Evolutionary conservation across 2,888 invertebrate genomes (phyloP), one percentile per base, ranked within the genome.

Genomic region (Plebejus melissa): DNA sequence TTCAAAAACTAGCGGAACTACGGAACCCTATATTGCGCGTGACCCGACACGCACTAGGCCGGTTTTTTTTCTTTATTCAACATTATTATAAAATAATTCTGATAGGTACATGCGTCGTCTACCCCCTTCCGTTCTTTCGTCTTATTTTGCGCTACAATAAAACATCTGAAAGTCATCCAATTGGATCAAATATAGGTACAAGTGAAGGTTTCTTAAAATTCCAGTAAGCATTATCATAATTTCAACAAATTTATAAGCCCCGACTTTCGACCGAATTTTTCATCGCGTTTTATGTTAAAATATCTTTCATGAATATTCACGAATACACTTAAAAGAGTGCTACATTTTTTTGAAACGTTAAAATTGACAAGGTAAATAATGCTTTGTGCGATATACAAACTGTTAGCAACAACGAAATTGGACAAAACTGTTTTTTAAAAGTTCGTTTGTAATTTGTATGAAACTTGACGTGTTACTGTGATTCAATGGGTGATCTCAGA

Each of bases 261-360:
- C 54, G 54, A 72, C 50, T 32, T 32, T 50, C 50, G 46, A 32
- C 72, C 50, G 54, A 75, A 57, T 77, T 79, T 77, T 78, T 76
- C 76, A 78, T 76, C 76, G 76, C 75, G 78, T 77, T 79, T 76
- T 72, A 77, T 76, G 72, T 76, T 77, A 79, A 78, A 76, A 79
- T 77, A 75, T 75, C 74, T 71, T 69, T 74, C 58, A 78, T 80
- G 79, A 80, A 80, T 80, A 80, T 80, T 80, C 78, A 80, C 28
- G 54, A 54, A 54, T 16, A 72, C 46, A 71, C 50, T 72, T 54
- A 72, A 54, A 72, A 72, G 72, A 72, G 50, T 54, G 28, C 50
- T 70, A 41, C 41, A 70, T 70, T 70, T 41, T 70, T 41, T 70
- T 70, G n/a, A 70, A 70, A 70, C 38, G 70, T 22, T 41, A 41